Conservation (phyloP, 2,888 invertebrate species). For the Aphodius granarius region DNA sequence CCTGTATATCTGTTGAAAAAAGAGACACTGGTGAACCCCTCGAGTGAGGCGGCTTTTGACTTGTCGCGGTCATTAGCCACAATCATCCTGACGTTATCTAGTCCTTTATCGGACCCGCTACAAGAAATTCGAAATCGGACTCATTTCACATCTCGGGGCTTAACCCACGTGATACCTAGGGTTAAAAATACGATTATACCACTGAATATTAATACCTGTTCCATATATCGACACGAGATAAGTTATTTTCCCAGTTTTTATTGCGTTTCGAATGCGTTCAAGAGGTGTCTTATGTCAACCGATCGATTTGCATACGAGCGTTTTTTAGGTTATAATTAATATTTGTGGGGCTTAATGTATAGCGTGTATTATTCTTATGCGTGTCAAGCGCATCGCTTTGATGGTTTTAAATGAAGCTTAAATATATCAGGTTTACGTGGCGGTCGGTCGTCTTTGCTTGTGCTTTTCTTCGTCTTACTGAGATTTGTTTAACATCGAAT, state of each 20-base stretch:
- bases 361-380: neutral
- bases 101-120: neutral
- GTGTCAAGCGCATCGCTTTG: neutral
- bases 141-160: neutral
- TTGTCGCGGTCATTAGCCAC: neutral
- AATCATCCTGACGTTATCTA: neutral
- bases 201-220: neutral
- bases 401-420: neutral
- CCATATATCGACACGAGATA: neutral
- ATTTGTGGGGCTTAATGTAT: neutral
- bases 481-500: neutral
- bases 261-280: neutral
- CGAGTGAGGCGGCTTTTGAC: neutral
- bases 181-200: neutral
- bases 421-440: neutral
- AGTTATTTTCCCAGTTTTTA: neutral
- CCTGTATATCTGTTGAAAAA: neutral
- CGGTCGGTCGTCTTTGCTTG: neutral
- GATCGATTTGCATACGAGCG: neutral
- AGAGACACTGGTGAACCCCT: neutral
- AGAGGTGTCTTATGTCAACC: neutral
- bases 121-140: neutral
- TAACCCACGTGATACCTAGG: neutral
- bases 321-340: neutral
- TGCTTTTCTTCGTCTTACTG: neutral